These are phyloP conservation scores for Parapsyche elsis DNA, from an alignment of 1,140 invertebrate species.

Conservation along the genomic window DNA sequence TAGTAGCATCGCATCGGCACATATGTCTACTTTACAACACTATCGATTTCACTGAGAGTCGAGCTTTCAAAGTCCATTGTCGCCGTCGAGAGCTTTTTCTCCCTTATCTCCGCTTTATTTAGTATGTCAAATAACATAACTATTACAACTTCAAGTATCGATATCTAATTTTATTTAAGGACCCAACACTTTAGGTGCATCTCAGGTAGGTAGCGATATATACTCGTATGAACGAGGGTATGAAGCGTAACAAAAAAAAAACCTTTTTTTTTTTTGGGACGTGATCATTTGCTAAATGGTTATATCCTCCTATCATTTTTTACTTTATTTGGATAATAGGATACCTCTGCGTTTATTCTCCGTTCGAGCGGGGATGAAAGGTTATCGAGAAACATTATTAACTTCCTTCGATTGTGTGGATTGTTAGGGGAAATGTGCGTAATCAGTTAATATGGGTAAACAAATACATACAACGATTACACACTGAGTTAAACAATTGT, in stretches of 20 bases:
- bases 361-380: too few species aligned
- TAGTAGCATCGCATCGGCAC: background rate
- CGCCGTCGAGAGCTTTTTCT: conserved; percentile 15
- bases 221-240: background rate
- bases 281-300: conserved; percentile 20
- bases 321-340: too few species aligned
- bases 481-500: too few species aligned
- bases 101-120: conserved; percentile 27
- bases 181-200: conserved; percentile 35
- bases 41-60: conserved; percentile 17
- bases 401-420: background rate
- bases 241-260: background rate
- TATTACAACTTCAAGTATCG: conserved; percentile 35
- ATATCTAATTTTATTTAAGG: conserved; percentile 38
- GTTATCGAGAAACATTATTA: too few species aligned
- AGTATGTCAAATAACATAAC: conserved; percentile 39
- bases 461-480: too few species aligned
- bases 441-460: too few species aligned
- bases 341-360: too few species aligned
- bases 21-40: background rate
- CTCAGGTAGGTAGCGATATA: conserved; percentile 12
- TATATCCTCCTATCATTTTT: background rate
- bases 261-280: background rate
- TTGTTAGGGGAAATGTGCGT: background rate
- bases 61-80: conserved; percentile 21